Percentiles rank a stretch among this genome's conserved stretches.
phyloP scores from a whole-genome alignment of 2,797 vertebrate genomes.

The Lagorchestes hirsutus region DNA sequence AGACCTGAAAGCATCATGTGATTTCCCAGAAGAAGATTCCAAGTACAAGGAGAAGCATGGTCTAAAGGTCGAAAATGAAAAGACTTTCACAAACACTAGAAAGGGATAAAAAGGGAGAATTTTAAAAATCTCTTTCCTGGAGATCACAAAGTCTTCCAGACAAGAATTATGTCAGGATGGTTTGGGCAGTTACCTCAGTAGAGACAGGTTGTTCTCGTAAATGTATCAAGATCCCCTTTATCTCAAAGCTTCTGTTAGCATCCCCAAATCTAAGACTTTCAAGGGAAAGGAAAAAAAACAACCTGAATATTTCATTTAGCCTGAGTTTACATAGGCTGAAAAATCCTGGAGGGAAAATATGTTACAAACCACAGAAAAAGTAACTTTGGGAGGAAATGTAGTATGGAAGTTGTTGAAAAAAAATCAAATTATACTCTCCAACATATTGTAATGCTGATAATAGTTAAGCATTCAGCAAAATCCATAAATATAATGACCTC shows the following conservation, averaged over 20 bases:
- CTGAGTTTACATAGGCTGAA: neutral
- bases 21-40: neutral
- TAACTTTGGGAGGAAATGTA: neutral
- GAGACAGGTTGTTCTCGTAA: neutral
- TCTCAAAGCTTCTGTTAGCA: neutral
- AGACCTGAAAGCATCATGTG: neutral
- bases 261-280: neutral
- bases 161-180: neutral
- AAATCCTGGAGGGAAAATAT: neutral
- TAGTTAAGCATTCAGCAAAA: neutral
- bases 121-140: neutral
- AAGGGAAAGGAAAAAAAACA: neutral
- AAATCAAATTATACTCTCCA: rapidly evolving
- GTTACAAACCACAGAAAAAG: neutral
- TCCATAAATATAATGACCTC: neutral
- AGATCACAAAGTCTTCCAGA: neutral
- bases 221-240: neutral
- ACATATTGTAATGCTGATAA: rapidly evolving
- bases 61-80: neutral
- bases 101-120: neutral
- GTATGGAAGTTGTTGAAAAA: rapidly evolving
- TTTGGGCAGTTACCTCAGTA: neutral
- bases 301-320: neutral
- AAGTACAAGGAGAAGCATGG: neutral
- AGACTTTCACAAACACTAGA: neutral